Percentiles rank a stretch among this genome's conserved stretches.
phyloP scores from a whole-genome alignment of 1,140 invertebrate genomes.

The Cyrtorhinus lividipennis region DNA sequence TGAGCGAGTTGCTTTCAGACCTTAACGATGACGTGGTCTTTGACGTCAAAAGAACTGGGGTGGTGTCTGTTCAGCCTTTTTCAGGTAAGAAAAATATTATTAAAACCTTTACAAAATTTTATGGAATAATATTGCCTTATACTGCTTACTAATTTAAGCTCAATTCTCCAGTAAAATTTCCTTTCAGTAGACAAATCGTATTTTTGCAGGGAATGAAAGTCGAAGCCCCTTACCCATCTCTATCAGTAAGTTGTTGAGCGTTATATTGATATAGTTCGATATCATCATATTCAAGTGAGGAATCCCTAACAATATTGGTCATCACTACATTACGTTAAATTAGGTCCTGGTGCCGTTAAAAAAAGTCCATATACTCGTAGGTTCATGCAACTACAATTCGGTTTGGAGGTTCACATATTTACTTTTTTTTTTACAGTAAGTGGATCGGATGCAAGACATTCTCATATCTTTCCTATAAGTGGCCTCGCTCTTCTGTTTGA shows the following conservation, averaged over 20 bases:
- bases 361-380: no score
- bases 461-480: constrained; percentile 11
- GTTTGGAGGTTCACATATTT: no score
- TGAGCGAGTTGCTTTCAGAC: not conserved
- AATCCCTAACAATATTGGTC: no score
- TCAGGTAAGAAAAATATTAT: not conserved
- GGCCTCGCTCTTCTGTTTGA: constrained; percentile 14
- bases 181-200: no score
- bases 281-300: no score
- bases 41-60: not conserved
- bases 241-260: not conserved
- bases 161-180: no score
- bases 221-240: not conserved
- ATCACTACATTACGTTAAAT: no score
- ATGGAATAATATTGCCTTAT: not conserved
- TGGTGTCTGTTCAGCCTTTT: not conserved
- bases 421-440: constrained; percentile 10
- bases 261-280: no score
- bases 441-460: not conserved
- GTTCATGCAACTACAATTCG: no score
- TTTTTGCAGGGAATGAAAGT: not conserved
- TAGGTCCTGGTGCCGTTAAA: no score
- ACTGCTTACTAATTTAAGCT: not conserved
- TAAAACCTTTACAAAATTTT: not conserved
- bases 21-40: not conserved